These are phyloP conservation scores for Apamea monoglypha DNA, from an alignment of 2,888 invertebrate genomes.

Conservation along the genomic window DNA sequence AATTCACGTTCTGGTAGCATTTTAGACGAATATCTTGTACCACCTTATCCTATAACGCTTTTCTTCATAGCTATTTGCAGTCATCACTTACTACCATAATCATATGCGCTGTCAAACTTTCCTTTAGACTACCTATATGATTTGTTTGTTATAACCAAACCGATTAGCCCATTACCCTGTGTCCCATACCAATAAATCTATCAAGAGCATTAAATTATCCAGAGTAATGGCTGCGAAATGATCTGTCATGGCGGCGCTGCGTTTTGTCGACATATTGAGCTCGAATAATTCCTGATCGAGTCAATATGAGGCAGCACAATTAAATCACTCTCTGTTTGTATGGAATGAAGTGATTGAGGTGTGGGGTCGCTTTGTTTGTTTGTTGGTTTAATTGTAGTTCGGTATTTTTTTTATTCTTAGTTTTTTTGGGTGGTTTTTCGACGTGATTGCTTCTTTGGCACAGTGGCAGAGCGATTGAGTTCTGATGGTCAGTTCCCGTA, in stretches of 20 bases:
- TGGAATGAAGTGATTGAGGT: constrained; percentile 27
- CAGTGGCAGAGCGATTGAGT: too few relatives aligned
- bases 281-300: constrained; percentile 34
- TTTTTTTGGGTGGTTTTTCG: neutral
- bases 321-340: constrained; percentile 48
- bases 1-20: too few relatives aligned
- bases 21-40: neutral
- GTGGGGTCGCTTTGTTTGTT: neutral
- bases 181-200: constrained; percentile 56
- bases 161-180: constrained; percentile 29
- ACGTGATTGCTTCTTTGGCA: neutral
- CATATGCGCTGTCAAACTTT: neutral
- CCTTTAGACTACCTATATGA: neutral
- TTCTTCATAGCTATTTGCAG: neutral
- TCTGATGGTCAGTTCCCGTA: neutral
- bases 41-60: neutral
- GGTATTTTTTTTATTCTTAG: neutral
- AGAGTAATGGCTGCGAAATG: constrained; percentile 55
- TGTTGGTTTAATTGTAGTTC: neutral
- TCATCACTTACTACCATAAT: neutral
- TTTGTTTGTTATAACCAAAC: neutral
- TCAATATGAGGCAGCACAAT: constrained; percentile 52
- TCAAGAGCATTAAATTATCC: constrained; percentile 50
- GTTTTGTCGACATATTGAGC: constrained; percentile 56
- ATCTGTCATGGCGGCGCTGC: constrained; percentile 52